Percentiles rank a stretch among this genome's conserved stretches.
Conservation (phyloP, 2,888 invertebrate genomes). For the Ormyrus labotus region DNA sequence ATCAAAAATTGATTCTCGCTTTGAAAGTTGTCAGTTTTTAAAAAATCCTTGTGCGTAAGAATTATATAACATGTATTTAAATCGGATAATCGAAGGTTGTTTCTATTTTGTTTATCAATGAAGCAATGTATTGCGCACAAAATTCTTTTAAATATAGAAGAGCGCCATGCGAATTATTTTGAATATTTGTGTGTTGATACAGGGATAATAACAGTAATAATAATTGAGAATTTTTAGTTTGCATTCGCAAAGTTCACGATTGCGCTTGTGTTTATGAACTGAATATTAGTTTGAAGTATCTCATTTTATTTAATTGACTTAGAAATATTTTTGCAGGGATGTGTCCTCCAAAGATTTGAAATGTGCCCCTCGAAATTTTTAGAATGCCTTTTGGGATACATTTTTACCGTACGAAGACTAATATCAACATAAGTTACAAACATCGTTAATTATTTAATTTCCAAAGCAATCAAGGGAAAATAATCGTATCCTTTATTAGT, state of each 20-base stretch:
- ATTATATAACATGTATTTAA: constrained; percentile 33
- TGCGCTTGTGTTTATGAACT: background rate
- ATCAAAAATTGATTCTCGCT: background rate
- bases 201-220: constrained; percentile 13
- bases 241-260: constrained; percentile 12
- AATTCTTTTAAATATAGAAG: constrained; percentile 31
- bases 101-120: constrained; percentile 2
- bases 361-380: constrained; percentile 13
- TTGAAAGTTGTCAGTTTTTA: background rate
- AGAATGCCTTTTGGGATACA: background rate
- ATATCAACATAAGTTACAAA: no score
- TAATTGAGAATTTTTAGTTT: constrained; percentile 25
- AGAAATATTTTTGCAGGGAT: constrained; percentile 39
- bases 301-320: constrained; percentile 38
- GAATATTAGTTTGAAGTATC: background rate
- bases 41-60: constrained; percentile 35
- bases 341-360: constrained; percentile 39
- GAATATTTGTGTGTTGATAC: background rate
- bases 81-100: constrained; percentile 10
- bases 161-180: constrained; percentile 7
- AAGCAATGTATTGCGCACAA: constrained; percentile 42
- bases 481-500: no score
- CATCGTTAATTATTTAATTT: no score
- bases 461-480: no score
- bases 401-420: no score